phyloP scores from a whole-genome alignment of 2,888 invertebrate genomes.

The Hipparchia semele region DNA sequence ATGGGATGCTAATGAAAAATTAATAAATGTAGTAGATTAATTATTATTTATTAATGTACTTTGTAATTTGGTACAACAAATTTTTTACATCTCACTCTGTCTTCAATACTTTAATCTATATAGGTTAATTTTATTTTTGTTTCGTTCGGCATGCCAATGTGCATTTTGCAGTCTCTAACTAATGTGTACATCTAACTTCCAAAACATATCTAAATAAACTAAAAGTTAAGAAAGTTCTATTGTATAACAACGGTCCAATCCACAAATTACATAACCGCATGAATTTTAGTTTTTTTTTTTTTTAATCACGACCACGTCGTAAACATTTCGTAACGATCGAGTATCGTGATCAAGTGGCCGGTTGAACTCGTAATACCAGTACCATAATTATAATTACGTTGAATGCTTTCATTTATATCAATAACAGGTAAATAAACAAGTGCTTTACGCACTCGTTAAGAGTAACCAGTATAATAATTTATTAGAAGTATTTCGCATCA shows the following conservation, averaged over 20 bases:
- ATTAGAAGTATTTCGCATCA: background rate
- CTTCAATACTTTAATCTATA: no score
- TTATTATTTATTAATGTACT: no score
- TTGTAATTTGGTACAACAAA: no score
- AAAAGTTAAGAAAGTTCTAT: conserved; percentile 14
- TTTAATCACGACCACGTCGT: conserved; percentile 27
- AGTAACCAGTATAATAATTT: background rate
- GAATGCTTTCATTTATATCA: conserved; percentile 18
- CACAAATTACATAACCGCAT: conserved; percentile 22
- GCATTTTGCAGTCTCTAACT: no score
- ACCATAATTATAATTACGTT: conserved; percentile 24
- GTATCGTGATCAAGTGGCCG: conserved; percentile 24
- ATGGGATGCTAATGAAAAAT: no score
- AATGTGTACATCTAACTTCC: no score
- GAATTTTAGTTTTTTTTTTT: conserved; percentile 27
- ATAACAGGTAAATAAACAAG: conserved; percentile 23
- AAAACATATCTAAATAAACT: no score
- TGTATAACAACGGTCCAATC: conserved; percentile 24
- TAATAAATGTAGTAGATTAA: no score
- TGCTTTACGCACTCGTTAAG: background rate
- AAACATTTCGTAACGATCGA: conserved; percentile 31
- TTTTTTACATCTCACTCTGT: no score
- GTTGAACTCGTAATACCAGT: conserved; percentile 30
- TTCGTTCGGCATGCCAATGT: no score
- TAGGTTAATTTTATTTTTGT: no score